Base-by-base conservation (phyloP, 2,113 vertebrate genomes). In the Galeopterus variegatus region DNA sequence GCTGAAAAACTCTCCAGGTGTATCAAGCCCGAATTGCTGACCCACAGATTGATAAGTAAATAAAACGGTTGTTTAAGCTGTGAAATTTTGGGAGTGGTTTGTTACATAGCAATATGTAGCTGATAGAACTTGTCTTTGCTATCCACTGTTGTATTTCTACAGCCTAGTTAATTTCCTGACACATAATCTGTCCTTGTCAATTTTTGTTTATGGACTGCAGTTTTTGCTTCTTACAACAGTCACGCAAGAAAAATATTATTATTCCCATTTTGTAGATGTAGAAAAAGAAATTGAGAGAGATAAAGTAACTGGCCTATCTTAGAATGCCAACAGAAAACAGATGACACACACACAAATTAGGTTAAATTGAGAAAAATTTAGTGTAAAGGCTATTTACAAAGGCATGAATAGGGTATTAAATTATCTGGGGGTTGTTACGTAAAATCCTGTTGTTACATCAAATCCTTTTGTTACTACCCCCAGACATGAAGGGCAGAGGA, bases 281-380 rank as follows among this genome's bases (percentile, higher is more conserved):
- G 41, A 87, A 62, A 19, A 64, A 72, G 75, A 97, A 60, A 13
- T 91, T 84, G 48, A 82, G 23, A 90, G 18, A 89, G 23, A 62
- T 65, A 72, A 81, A 67, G 54, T 69, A 70, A 90, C n/a, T 81
- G 33, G 72, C 52, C 19, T 90, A 17, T 77, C 23, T 84, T 84
- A 62, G 17, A 79, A 84, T 85, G 23, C 52, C 31, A 81, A 82
- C 24, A 93, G 26, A 14, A 91, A 92, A 50, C 50, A 85, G 45
- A 45, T 41, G 45, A 33, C 58, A 75, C 21, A 33, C 21, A 33
- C 4, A 54, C 8, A 77, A 41, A 52, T 28, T 81, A 73, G 21
- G 48, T 64, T 95, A 89, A 75, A 73, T 64, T 81, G 36, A 79
- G 62, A 93, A 96, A 33, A 79, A 79, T 70, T 77, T 93, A 36